Evolutionary conservation across 2,113 vertebrate genomes (phyloP).

Genomic region (Leuciscus idus): DNA sequence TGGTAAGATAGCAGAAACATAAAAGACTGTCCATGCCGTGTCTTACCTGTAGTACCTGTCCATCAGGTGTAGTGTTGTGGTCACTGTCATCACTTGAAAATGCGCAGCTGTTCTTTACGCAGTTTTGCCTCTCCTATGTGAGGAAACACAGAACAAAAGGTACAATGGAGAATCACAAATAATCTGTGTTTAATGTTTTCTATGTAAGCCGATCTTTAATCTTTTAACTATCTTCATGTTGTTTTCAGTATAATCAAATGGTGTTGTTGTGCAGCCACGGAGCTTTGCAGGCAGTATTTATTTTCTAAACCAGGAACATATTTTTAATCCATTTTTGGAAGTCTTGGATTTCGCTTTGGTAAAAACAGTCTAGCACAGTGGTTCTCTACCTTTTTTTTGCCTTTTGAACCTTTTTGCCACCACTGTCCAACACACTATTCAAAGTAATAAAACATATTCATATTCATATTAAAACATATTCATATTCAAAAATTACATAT

Average conservation of each 20-base stretch:
- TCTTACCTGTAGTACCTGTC: conserved; percentile 85
- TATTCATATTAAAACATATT: too few species aligned
- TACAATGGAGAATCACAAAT: not conserved
- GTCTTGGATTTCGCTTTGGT: too few species aligned
- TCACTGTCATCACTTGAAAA: conserved; percentile 72
- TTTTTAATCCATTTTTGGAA: not conserved
- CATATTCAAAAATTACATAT: too few species aligned
- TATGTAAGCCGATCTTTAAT: not conserved
- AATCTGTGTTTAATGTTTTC: not conserved
- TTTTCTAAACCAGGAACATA: not conserved
- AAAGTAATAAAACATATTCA: too few species aligned
- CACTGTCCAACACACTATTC: too few species aligned
- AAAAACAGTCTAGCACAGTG: not conserved
- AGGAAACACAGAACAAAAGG: not conserved
- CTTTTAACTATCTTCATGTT: not conserved
- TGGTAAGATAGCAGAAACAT: not conserved
- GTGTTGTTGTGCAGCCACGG: not conserved
- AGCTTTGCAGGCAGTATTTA: not conserved
- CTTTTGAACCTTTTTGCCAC: too few species aligned
- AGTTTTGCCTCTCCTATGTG: conserved; percentile 78
- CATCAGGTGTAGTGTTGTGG: conserved; percentile 80
- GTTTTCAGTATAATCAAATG: not conserved
- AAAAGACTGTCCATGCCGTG: not conserved
- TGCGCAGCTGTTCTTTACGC: conserved; percentile 72
- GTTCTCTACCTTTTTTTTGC: not conserved